Percentiles rank a stretch among this genome's conserved stretches.
Conservation (phyloP, 2,797 vertebrate species). For the Parauchenoglanis punctatus region DNA sequence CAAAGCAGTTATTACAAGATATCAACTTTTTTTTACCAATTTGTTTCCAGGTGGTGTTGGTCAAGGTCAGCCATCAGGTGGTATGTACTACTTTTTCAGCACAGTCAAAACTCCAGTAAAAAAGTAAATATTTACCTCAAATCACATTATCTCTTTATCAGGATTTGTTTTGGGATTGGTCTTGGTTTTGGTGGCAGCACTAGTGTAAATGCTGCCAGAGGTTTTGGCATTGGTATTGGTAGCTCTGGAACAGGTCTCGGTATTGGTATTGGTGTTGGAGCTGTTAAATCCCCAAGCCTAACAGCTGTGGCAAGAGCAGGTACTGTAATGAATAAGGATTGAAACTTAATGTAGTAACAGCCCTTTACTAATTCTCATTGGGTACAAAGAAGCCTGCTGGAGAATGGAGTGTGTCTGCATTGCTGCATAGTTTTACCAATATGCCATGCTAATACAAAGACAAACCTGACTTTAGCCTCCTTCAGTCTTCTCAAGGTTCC, state of each 20-base stretch:
- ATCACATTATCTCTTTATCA: conserved; percentile 32
- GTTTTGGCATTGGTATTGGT: conserved; percentile 36
- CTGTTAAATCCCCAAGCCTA: not conserved
- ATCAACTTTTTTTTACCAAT: not conserved
- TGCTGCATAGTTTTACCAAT: not conserved
- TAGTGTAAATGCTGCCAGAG: conserved; percentile 25
- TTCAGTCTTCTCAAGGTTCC: not conserved
- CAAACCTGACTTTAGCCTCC: not conserved
- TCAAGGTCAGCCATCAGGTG: not conserved
- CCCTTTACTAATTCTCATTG: not conserved
- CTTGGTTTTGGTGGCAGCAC: conserved; percentile 37
- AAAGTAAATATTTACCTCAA: conserved; percentile 6
- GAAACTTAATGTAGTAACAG: not conserved
- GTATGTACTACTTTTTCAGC: not conserved
- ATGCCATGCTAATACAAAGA: not conserved
- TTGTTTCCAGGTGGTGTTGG: not conserved
- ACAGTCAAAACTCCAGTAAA: not conserved
- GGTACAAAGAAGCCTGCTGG: not conserved
- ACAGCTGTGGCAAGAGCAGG: not conserved
- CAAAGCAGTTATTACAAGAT: not conserved
- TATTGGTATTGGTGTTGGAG: not conserved
- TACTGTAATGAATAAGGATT: not conserved
- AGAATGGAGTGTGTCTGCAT: not conserved
- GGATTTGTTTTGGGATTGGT: conserved; percentile 42
- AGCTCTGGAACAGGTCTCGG: not conserved